phyloP scores from a whole-genome alignment of 30 jellyfish, hydroid and myxozoan species.

The Turritopsis rubra region DNA sequence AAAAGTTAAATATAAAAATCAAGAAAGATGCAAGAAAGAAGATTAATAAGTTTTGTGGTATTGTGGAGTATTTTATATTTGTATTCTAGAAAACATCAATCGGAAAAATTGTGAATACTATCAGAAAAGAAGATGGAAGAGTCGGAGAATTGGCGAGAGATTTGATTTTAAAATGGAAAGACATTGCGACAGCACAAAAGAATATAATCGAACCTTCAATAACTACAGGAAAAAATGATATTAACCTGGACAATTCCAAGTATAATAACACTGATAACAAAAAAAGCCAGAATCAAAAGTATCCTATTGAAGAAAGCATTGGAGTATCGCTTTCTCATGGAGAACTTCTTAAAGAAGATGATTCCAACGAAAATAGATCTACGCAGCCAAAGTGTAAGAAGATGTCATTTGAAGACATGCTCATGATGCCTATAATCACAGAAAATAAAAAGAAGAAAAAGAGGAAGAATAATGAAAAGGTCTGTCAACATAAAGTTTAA shows the following conservation, averaged over 20 bases:
- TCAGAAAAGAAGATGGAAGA: slow-evolving; percentile 43
- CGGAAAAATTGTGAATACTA: slow-evolving; percentile 48
- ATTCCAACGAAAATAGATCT: background rate
- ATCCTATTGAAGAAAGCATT: background rate
- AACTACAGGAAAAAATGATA: background rate
- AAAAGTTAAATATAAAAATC: too few relatives aligned
- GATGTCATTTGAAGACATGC: slow-evolving; percentile 33
- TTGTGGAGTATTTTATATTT: too few relatives aligned
- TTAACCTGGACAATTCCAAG: background rate
- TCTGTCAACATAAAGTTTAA: too few relatives aligned
- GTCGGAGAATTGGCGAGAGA: slow-evolving; percentile 40
- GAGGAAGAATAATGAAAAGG: slow-evolving; percentile 14
- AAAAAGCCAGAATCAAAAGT: background rate
- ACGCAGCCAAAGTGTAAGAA: background rate
- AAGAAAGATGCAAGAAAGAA: too few relatives aligned
- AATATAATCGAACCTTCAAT: background rate
- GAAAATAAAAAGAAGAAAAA: slow-evolving; percentile 19
- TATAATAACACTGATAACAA: background rate
- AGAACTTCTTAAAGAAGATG: background rate
- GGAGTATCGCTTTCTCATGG: background rate
- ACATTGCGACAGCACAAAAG: slow-evolving; percentile 20
- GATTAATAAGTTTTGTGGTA: too few relatives aligned
- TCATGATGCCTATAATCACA: slow-evolving; percentile 17
- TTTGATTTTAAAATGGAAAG: slow-evolving; percentile 50
- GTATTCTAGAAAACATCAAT: slow-evolving; percentile 45